Conservation (phyloP, 2,113 vertebrate species). For the Buteo buteo region DNA sequence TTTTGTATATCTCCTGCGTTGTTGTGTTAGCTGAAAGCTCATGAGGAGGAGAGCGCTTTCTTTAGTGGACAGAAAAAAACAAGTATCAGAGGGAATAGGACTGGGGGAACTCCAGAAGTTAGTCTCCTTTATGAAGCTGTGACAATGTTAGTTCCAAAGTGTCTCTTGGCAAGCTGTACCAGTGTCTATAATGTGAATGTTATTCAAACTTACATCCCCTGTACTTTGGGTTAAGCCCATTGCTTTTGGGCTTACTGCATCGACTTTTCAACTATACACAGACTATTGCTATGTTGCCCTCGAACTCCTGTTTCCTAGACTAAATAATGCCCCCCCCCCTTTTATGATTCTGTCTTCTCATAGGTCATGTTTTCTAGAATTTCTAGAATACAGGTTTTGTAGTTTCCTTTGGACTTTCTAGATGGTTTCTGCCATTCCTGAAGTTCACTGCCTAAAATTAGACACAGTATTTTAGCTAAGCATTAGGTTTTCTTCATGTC, state of each 20-base stretch:
- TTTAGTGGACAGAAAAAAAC: background rate
- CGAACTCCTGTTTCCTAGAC: background rate
- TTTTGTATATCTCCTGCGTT: too few relatives aligned
- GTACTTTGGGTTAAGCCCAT: background rate
- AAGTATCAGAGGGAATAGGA: background rate
- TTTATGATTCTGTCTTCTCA: background rate
- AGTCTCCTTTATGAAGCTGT: background rate
- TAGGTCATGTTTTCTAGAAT: background rate
- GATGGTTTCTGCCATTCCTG: background rate
- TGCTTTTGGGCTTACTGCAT: background rate
- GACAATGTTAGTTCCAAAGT: background rate
- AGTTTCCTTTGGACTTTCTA: background rate
- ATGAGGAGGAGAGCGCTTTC: fast-evolving
- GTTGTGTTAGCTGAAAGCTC: background rate
- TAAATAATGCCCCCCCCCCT: background rate
- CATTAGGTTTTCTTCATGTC: background rate
- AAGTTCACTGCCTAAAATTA: background rate
- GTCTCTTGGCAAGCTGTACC: background rate
- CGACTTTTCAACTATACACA: background rate
- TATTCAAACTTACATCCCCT: background rate
- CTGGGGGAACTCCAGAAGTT: background rate
- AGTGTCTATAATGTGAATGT: background rate
- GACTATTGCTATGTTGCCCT: background rate
- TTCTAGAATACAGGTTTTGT: background rate
- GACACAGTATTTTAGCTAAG: background rate